Evolutionary conservation across 2,797 vertebrate genomes (phyloP), one percentile per base, ranked within the genome.

Genomic region (Schizopygopsis pylzovi): DNA sequence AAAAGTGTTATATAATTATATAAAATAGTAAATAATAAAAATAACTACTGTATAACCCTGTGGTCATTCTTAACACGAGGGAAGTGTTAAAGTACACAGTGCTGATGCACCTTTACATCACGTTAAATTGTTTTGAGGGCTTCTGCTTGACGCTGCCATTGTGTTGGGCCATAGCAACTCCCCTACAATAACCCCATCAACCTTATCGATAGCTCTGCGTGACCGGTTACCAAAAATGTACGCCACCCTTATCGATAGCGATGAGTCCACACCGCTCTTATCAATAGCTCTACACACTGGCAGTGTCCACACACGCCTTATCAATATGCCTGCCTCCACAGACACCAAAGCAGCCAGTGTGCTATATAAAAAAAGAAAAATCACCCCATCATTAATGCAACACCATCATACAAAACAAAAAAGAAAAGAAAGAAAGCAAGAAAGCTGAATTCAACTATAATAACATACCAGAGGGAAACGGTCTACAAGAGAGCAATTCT

Each of bases 321-420:
- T 95, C 94, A 93, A 93, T 94, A 91, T 63, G 75, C 90, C 90
- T 85, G 90, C 89, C 93, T 93, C 91, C 91, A 90, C 93, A 93
- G 90, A 91, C 92, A 92, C 89, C 87, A 90, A 91, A 91, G 92
- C 90, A 84, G 91, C 91, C 92, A 92, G 92, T 85, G 89, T 90
- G 94, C 93, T 94, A 94, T 92, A 73, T 13, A 61, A 73, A 47
- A 70, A 22, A n/a, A 18, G n/a, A 93, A 93, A 93, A 94, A 94
- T 93, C 92, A 93, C 89, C 83, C 90, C 77, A 87, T 93, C 94
- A 93, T 93, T 95, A 94, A 94, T 93, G 89, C 92, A 93, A 94
- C 83, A 91, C 93, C 89, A 91, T 92, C 93, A 91, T 85, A 43
- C 92, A 94, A 94, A 76, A 77, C 20, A 84, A 61, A 12, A 82